These are phyloP conservation scores for Liodrosophila aerea DNA, from an alignment of 2,888 invertebrate species.

Conservation along the genomic window DNA sequence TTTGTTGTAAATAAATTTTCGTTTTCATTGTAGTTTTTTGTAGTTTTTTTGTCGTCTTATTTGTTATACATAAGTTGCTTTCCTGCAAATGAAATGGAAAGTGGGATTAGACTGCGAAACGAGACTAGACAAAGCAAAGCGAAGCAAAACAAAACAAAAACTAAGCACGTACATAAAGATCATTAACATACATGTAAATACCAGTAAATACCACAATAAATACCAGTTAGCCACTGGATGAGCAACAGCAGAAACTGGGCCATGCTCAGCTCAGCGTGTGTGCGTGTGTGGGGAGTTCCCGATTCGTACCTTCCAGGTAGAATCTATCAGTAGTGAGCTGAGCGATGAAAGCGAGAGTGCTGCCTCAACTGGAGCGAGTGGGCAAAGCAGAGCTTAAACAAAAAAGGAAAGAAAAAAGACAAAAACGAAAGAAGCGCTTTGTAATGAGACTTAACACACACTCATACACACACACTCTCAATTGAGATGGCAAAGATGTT, in stretches of 20 bases:
- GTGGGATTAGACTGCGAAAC: conserved; percentile 45
- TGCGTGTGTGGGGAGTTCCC: conserved; percentile 6
- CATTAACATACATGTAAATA: conserved; percentile 44
- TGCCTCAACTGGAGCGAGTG: conserved; percentile 39
- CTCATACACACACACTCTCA: conserved; percentile 42
- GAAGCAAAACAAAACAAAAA: conserved; percentile 29
- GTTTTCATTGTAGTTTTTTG: conserved; percentile 2
- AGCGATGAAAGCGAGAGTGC: conserved; percentile 70
- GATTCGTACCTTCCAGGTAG: conserved; percentile 49
- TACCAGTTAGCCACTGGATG: conserved; percentile 17
- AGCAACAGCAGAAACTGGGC: conserved; percentile 18
- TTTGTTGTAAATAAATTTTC: background rate
- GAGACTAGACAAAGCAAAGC: conserved; percentile 8
- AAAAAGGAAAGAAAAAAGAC: conserved; percentile 6
- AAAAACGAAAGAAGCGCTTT: conserved; percentile 25
- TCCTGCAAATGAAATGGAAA: conserved; percentile 64
- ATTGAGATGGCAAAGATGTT: conserved; percentile 20
- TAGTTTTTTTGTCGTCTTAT: background rate
- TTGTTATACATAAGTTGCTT: conserved; percentile 5
- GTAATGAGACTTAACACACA: conserved; percentile 40
- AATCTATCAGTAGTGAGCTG: conserved; percentile 42
- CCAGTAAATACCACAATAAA: conserved; percentile 26
- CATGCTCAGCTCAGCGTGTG: conserved; percentile 1
- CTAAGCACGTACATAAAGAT: conserved; percentile 46
- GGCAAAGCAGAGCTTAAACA: conserved; percentile 1